Evolutionary conservation across 2,888 invertebrate species (phyloP), one percentile per base, ranked within the genome.

Genomic region (Autographa gamma): DNA sequence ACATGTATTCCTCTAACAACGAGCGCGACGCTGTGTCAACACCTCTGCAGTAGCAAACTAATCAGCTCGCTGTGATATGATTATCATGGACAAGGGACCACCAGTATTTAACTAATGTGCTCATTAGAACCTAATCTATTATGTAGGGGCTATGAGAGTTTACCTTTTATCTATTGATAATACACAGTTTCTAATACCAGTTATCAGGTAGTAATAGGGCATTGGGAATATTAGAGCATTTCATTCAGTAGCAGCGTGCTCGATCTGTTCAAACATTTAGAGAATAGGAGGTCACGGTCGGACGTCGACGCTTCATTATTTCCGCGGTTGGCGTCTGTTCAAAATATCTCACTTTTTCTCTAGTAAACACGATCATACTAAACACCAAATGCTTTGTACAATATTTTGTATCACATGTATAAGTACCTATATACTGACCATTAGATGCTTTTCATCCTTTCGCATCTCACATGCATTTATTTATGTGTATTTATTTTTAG

Each of bases 241-340:
- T 70, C 16, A 61, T 66, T 54, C 38, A n/a, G 52, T 54, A 41
- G 56, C 48, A 66, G 56, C 60, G 38, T 61, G 75, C n/a, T 63
- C 58, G 19, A 69, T 60, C 43, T 66, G 66, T 69, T 56, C 52
- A 70, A 65, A 66, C 66, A 69, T 76, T 77, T 83, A 74, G 81
- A 77, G 90, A 87, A 72, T 83, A 85, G 69, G 85, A 80, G 91
- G 89, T 91, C 92, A 92, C 67, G 91, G 92, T 75, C 91, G 88
- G 85, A 8, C 83, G 48, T 76, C 71, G 73, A 65, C 88, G 80
- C 86, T 80, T 69, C 79, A 85, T 79, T 89, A 90, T 90, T 89
- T 85, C 79, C 80, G 89, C 74, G 73, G 77, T 76, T 69, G 78
- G 66, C 82, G 71, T 58, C 63, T 73, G 85, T 87, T 88, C 74